These are phyloP conservation scores for Phenganax subtilis DNA, from an alignment of 92 coral and sea anemone species.

Conservation along the genomic window DNA sequence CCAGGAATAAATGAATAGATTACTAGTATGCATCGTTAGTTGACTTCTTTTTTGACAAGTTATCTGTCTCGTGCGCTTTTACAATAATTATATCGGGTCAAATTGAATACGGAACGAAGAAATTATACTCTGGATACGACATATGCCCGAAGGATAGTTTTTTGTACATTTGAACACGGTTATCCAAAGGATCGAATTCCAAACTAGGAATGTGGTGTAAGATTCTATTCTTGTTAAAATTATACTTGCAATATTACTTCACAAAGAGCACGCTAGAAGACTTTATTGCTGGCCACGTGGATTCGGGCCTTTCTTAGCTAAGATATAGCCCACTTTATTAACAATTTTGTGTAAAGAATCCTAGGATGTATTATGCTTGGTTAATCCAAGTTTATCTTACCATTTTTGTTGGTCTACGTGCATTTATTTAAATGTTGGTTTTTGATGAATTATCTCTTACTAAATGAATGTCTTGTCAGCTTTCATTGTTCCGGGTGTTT, in stretches of 20 bases:
- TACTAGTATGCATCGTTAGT: not conserved
- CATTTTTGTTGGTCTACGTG: not conserved
- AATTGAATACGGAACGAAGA: not conserved
- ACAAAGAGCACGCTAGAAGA: not conserved
- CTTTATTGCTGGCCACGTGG: no score
- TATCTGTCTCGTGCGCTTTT: not conserved
- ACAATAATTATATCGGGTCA: not conserved
- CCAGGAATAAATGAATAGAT: no score
- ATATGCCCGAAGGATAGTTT: not conserved
- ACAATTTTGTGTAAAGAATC: not conserved
- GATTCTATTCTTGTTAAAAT: not conserved
- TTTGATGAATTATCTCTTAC: not conserved
- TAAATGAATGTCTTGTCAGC: not conserved
- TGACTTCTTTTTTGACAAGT: not conserved
- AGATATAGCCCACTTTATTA: not conserved
- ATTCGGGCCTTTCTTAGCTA: no score
- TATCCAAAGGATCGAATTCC: not conserved
- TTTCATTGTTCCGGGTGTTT: constrained; percentile 27
- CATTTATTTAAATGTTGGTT: not conserved
- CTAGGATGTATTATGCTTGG: not conserved
- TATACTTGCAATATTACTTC: not conserved
- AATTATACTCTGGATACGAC: not conserved
- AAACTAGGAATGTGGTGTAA: not conserved
- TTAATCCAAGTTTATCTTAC: not conserved
- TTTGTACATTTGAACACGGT: no score